phyloP scores from a whole-genome alignment of 2,888 invertebrate species.

The Agyllia agylla region DNA sequence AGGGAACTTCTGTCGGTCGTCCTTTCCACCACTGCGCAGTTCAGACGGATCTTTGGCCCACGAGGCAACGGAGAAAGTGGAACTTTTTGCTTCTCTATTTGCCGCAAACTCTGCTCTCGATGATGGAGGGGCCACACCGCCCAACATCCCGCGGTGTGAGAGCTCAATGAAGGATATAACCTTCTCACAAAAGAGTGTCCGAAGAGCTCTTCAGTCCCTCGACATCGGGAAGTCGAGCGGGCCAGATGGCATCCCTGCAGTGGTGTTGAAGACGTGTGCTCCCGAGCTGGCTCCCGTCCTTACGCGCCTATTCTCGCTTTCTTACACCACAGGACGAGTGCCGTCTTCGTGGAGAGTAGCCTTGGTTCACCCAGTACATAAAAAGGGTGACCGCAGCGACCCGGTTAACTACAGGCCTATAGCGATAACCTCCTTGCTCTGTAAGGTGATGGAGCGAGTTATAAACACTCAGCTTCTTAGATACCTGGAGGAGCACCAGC shows the following conservation, averaged over 20 bases:
- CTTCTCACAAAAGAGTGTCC: not conserved
- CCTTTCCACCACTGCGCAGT: slow-evolving; percentile 18
- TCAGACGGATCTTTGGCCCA: not conserved
- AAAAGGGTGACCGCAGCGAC: not conserved
- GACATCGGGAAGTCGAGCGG: slow-evolving; percentile 5
- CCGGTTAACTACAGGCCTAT: not conserved
- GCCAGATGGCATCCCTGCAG: not conserved
- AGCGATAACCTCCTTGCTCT: slow-evolving; percentile 6
- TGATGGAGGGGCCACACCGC: not conserved
- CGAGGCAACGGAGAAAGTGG: not conserved
- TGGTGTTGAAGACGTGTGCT: not conserved
- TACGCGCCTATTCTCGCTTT: not conserved
- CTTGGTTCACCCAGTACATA: not conserved
- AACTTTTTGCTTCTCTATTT: not conserved
- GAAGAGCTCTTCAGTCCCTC: not conserved
- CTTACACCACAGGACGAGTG: not conserved
- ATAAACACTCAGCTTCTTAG: slow-evolving; percentile 5
- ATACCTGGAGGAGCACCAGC: slow-evolving; percentile 10
- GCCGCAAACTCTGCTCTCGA: slow-evolving; percentile 26
- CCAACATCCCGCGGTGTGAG: slow-evolving; percentile 9
- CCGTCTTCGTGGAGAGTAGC: not conserved
- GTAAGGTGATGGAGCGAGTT: slow-evolving; percentile 10
- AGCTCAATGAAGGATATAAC: not conserved
- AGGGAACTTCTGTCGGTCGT: slow-evolving; percentile 31
- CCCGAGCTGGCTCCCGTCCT: not conserved